phyloP scores from a whole-genome alignment of 2,888 invertebrate genomes.

The Lycophotia porphyrea region DNA sequence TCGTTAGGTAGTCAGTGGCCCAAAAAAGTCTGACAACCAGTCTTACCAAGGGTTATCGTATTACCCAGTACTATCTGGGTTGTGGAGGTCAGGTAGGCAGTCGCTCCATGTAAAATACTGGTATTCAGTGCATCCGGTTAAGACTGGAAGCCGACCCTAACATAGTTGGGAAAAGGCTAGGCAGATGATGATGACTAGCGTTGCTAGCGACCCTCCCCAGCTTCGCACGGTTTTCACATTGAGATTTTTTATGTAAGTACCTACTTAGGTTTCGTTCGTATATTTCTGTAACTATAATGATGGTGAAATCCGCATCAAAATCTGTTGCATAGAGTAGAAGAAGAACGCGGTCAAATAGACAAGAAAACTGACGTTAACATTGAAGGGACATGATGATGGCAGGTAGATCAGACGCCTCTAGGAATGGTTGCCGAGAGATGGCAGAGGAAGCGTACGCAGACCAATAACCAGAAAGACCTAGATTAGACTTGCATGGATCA shows the following conservation, averaged over 20 bases:
- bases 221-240: background rate
- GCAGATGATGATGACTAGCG: no score
- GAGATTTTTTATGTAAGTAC: background rate
- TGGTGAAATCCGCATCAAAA: background rate
- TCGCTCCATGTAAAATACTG: no score
- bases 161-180: no score
- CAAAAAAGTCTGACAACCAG: no score
- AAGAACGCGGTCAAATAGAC: background rate
- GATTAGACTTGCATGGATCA: background rate
- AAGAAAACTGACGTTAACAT: background rate
- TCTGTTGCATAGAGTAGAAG: background rate
- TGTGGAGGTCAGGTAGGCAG: no score
- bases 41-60: no score
- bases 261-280: background rate
- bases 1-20: no score
- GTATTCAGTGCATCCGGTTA: no score
- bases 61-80: no score
- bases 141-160: no score
- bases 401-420: background rate
- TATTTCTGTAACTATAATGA: background rate
- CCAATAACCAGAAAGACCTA: background rate
- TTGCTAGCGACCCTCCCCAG: background rate
- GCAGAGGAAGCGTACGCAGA: background rate
- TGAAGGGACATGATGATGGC: background rate
- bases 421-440: background rate